Conservation (phyloP, 1,140 invertebrate species). For the Pogonognathellus flavescens region DNA sequence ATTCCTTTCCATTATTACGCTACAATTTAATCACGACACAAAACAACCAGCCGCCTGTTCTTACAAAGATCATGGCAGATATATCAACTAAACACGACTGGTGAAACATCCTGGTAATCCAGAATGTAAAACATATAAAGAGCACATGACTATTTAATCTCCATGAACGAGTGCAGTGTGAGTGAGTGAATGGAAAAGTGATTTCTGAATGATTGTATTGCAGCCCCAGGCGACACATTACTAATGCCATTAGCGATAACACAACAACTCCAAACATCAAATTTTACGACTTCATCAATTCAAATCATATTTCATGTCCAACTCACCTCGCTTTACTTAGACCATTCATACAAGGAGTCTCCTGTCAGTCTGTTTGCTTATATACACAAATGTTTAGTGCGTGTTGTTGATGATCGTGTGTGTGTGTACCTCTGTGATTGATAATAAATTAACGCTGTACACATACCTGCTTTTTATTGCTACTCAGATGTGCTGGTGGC, state of each 20-base stretch:
- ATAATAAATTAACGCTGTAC: too few species aligned
- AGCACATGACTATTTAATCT: background rate
- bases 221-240: background rate
- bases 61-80: background rate
- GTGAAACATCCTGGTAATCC: background rate
- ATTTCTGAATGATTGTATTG: slow-evolving; percentile 4
- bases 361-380: too few species aligned
- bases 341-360: too few species aligned
- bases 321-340: too few species aligned
- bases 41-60: background rate
- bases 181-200: background rate
- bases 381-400: too few species aligned
- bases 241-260: background rate
- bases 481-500: too few species aligned
- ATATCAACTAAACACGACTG: too few species aligned
- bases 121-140: background rate
- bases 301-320: background rate
- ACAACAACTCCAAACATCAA: background rate
- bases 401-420: too few species aligned
- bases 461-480: too few species aligned
- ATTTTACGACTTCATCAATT: slow-evolving; percentile 40
- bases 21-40: background rate
- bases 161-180: background rate
- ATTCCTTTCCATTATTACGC: background rate
- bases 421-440: too few species aligned